A percentile compares a stretch with the other conserved stretches of the same genome.
phyloP scores from a whole-genome alignment of 2,113 vertebrate species.

The Pygoscelis adeliae region DNA sequence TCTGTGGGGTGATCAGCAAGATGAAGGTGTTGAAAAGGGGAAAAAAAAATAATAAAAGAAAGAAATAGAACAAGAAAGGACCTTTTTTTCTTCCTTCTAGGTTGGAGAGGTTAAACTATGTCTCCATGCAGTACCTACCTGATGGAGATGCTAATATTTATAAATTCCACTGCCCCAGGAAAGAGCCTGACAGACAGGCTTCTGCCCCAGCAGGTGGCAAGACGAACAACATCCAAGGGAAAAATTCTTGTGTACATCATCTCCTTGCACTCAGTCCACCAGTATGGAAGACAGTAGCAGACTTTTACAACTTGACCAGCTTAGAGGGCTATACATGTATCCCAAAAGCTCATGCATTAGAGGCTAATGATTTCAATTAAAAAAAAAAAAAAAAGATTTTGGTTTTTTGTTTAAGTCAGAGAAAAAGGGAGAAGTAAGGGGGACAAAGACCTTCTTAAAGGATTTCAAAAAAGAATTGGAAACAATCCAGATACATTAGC shows the following conservation, averaged over 20 bases:
- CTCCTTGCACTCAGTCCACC: background rate
- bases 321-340: background rate
- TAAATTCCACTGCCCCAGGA: background rate
- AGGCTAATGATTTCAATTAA: conserved; percentile 40
- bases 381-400: background rate
- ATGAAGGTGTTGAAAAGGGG: background rate
- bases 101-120: background rate
- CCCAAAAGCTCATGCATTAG: conserved; percentile 18
- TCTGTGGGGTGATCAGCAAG: background rate
- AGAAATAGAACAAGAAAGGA: background rate
- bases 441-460: conserved; percentile 60
- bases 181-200: background rate
- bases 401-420: conserved; percentile 34
- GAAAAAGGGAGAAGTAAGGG: conserved; percentile 17
- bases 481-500: conserved; percentile 56
- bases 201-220: background rate
- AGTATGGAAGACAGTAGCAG: background rate
- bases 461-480: conserved; percentile 54
- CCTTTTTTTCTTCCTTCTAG: background rate
- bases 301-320: background rate
- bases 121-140: background rate
- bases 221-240: background rate
- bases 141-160: background rate
- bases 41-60: background rate
- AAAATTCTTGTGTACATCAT: background rate